Base-by-base conservation (phyloP, 92 coral and sea anemone species). In the Galaxea fascicularis region DNA sequence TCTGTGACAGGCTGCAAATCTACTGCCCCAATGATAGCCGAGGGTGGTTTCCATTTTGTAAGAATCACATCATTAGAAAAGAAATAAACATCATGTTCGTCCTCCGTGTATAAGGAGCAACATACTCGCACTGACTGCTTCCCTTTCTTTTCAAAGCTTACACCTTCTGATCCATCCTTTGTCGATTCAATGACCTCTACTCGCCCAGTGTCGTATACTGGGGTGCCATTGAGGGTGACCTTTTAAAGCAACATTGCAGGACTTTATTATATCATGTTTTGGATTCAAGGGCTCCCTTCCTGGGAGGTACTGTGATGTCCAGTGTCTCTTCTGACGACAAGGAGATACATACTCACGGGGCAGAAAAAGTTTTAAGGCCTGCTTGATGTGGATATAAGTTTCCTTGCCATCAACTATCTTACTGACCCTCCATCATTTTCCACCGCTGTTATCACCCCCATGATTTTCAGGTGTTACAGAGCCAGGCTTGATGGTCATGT, bases 171-270 rank as follows among this genome's bases (percentile, higher is more conserved):
- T 35, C 41, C 41, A 35, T 35, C 41, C 6, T 2, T 35, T 2
- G 41, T 35, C 41, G 41, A 35, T 35, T 35, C 41, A 35, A 35
- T 35, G 3, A 35, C 41, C 41, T 35, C 41, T 35, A 35, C 41
- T 35, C 41, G 41, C 41, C 41, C 41, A 6, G 6, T 35, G 41
- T 35, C 41, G 41, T 35, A 35, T 35, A 35, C 41, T 35, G 2
- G 41, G 2, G 41, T 35, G 41, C 41, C 6, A 6, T 2, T 35
- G 41, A 2, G 41, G 6, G 3, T 35, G 2, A n/a, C 60, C 69
- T 71, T n/a, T 83, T 46, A 83, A 0, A 73, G 87, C 81, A 83
- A 83, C 27, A 71, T 83, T 59, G 24, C 77, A 82, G 31, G 47
- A 82, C 60, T 82, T 82, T 18, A 70, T 16, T 29, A 82, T 70